Evolutionary conservation across 2,888 invertebrate genomes (phyloP).

Genomic region (Tenthredo mesomela): DNA sequence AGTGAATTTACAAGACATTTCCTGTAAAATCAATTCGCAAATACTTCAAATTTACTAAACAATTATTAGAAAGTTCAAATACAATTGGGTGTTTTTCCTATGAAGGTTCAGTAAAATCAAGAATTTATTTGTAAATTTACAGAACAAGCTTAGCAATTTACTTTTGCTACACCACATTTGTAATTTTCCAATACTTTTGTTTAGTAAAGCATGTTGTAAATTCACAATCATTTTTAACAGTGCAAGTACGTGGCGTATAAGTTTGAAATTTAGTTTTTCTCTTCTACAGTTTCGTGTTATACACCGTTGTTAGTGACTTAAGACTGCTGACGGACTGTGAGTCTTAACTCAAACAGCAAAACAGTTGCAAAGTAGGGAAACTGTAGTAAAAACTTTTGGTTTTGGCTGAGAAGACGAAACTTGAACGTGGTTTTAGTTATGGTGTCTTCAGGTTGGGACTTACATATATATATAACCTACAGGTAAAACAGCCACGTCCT

Average conservation of each 20-base stretch:
- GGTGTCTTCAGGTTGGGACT: background rate
- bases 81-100: too few relatives aligned
- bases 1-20: too few relatives aligned
- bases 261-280: background rate
- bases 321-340: background rate
- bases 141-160: too few relatives aligned
- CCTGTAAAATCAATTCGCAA: too few relatives aligned
- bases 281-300: background rate
- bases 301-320: constrained; percentile 5
- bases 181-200: too few relatives aligned
- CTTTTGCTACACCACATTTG: too few relatives aligned
- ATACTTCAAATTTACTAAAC: too few relatives aligned
- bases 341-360: background rate
- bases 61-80: too few relatives aligned
- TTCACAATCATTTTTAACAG: too few relatives aligned
- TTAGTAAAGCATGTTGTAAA: too few relatives aligned
- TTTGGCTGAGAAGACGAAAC: background rate
- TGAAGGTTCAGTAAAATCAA: too few relatives aligned
- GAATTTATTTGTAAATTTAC: too few relatives aligned
- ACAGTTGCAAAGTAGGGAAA: background rate
- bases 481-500: background rate
- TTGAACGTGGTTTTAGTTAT: background rate
- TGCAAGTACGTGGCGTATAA: background rate
- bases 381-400: constrained; percentile 15
- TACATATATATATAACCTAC: background rate